These are phyloP conservation scores for Girardinichthys multiradiatus DNA, from an alignment of 2,113 vertebrate species.

Conservation along the genomic window DNA sequence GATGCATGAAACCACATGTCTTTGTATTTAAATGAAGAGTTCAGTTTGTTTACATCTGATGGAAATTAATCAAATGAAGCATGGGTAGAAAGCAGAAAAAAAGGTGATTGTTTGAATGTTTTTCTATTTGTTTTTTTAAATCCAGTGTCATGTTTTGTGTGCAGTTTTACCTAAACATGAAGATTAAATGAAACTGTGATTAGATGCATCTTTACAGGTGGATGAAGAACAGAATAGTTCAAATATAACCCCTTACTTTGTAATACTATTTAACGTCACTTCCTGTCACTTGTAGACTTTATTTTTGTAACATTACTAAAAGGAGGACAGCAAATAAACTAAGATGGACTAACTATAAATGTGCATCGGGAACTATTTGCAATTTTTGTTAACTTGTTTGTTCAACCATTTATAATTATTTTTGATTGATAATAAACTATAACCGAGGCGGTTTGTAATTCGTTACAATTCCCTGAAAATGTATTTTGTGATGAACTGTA, in stretches of 20 bases:
- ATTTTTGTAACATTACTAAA: conserved; percentile 72
- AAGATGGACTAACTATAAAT: background rate
- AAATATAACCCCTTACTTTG: conserved; percentile 8
- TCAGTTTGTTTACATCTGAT: no score
- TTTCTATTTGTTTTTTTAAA: no score
- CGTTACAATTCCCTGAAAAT: background rate
- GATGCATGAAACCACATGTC: background rate
- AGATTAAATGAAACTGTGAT: background rate
- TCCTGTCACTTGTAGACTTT: conserved; percentile 56
- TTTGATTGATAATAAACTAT: conserved; percentile 77
- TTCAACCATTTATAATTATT: conserved; percentile 55
- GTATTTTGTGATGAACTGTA: background rate
- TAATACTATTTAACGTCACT: conserved; percentile 15
- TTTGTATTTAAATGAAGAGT: background rate
- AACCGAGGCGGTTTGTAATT: conserved; percentile 33
- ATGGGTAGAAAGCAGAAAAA: no score
- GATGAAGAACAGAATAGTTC: background rate
- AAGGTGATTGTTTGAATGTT: no score
- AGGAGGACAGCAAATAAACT: conserved; percentile 55
- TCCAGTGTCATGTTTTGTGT: background rate
- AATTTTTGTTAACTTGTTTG: background rate
- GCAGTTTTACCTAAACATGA: background rate
- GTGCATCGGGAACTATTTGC: background rate
- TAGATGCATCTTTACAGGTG: background rate
- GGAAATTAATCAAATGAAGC: no score